These are phyloP conservation scores for Lepidurus arcticus DNA, from an alignment of 1,140 invertebrate species.

Conservation along the genomic window DNA sequence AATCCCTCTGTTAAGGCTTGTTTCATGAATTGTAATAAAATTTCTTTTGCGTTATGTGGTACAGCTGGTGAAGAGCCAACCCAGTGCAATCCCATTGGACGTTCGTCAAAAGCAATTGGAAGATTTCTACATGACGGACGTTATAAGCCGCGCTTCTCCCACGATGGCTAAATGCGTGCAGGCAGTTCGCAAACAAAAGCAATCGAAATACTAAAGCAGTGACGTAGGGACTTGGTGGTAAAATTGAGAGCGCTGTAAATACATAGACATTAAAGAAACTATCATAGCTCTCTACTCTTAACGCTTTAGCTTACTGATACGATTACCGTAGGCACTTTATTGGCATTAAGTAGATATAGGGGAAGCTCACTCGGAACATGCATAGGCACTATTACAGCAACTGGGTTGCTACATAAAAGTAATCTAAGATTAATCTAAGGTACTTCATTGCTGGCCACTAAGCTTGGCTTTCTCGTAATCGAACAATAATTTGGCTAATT, in stretches of 20 bases:
- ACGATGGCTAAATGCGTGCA: slow-evolving; percentile 99
- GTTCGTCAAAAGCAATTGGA: slow-evolving; percentile 73
- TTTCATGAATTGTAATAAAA: slow-evolving; percentile 29
- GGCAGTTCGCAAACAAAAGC: slow-evolving; percentile 72
- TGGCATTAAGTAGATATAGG: background rate
- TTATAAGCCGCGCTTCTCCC: slow-evolving; percentile 88
- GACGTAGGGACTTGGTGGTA: slow-evolving; percentile 12
- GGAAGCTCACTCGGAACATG: background rate
- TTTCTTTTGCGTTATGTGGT: slow-evolving; percentile 37
- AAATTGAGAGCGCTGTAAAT: slow-evolving; percentile 18
- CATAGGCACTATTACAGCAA: background rate
- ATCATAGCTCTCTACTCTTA: background rate
- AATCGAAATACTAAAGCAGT: slow-evolving; percentile 46
- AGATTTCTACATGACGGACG: slow-evolving; percentile 98
- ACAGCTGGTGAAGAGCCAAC: slow-evolving; percentile 53
- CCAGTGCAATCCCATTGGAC: slow-evolving; percentile 59
- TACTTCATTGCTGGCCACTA: background rate
- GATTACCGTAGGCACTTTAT: background rate
- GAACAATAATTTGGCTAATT: slow-evolving; percentile 30
- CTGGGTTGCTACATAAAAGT: background rate
- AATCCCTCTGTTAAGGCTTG: slow-evolving; percentile 37
- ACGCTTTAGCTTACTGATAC: no score
- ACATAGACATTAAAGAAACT: background rate
- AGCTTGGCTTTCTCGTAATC: background rate
- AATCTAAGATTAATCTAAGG: background rate